These are phyloP conservation scores for Hydriomena furcata DNA, from an alignment of 2,888 invertebrate genomes.

Conservation along the genomic window DNA sequence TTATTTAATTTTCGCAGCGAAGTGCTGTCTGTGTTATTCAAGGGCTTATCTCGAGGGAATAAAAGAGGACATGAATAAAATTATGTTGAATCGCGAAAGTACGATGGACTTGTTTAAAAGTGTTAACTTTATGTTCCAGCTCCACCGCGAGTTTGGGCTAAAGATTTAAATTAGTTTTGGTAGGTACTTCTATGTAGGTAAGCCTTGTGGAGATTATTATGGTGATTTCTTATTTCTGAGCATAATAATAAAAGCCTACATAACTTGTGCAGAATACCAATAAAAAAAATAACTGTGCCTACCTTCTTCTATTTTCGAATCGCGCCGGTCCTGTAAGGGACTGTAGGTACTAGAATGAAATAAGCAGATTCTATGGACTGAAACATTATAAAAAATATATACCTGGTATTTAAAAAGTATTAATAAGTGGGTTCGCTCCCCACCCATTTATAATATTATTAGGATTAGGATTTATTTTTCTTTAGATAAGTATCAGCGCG, in stretches of 20 bases:
- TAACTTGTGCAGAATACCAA: no score
- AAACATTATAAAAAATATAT: no score
- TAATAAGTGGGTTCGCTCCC: no score
- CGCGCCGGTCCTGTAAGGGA: no score
- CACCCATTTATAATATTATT: no score
- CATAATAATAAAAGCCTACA: neutral
- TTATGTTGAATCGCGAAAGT: conserved; percentile 13
- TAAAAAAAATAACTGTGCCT: no score
- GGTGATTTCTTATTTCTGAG: neutral
- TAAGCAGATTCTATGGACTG: no score
- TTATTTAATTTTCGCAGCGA: conserved; percentile 21
- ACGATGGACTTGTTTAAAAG: conserved; percentile 12
- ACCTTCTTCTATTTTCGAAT: no score
- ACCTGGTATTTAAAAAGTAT: no score
- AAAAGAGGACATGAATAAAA: conserved; percentile 25
- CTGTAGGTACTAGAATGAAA: no score
- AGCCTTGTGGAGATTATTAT: conserved; percentile 4
- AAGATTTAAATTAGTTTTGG: conserved; percentile 8
- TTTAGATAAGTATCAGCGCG: no score
- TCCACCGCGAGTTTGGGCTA: conserved; percentile 2
- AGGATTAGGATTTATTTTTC: no score
- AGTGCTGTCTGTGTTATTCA: conserved; percentile 20
- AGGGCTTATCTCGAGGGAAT: conserved; percentile 15
- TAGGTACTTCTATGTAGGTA: conserved; percentile 2
- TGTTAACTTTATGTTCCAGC: conserved; percentile 17